phyloP scores from a whole-genome alignment of 2,888 invertebrate genomes.

The Phasia obesa region DNA sequence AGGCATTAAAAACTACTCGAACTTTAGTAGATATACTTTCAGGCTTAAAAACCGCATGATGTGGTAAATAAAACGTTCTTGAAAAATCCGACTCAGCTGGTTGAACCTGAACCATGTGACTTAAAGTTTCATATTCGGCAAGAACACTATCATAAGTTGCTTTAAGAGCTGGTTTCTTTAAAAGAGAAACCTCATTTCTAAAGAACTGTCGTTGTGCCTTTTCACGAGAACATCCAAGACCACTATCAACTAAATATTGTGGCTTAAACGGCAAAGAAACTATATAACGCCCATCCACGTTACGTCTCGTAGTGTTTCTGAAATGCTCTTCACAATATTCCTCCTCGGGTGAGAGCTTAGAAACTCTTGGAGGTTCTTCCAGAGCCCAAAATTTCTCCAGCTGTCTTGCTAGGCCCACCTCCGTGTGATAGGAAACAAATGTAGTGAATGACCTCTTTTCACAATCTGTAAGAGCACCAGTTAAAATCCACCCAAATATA shows the following conservation, averaged over 20 bases:
- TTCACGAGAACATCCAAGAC: background rate
- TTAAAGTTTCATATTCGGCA: background rate
- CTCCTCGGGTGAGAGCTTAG: background rate
- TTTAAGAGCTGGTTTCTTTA: background rate
- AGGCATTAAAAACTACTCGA: slow-evolving; percentile 29
- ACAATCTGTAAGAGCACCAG: background rate
- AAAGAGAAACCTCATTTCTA: background rate
- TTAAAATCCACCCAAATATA: slow-evolving; percentile 3
- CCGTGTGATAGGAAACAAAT: slow-evolving; percentile 3
- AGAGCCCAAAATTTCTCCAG: slow-evolving; percentile 30
- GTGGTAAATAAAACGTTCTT: slow-evolving; percentile 5
- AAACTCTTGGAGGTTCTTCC: slow-evolving; percentile 12
- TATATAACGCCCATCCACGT: background rate
- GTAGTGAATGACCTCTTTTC: background rate
- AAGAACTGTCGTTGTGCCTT: slow-evolving; percentile 1
- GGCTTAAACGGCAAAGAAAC: slow-evolving; percentile 10
- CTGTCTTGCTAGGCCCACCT: slow-evolving; percentile 1
- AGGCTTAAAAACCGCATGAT: slow-evolving; percentile 34
- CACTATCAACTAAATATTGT: slow-evolving; percentile 6
- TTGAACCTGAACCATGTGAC: background rate
- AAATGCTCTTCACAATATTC: slow-evolving; percentile 13
- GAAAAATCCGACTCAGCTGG: background rate
- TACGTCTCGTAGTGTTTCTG: background rate
- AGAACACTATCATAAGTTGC: background rate
- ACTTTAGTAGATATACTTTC: slow-evolving; percentile 26